Base-by-base conservation (phyloP, 2,888 invertebrate genomes). In the Drosophila paracracens region DNA sequence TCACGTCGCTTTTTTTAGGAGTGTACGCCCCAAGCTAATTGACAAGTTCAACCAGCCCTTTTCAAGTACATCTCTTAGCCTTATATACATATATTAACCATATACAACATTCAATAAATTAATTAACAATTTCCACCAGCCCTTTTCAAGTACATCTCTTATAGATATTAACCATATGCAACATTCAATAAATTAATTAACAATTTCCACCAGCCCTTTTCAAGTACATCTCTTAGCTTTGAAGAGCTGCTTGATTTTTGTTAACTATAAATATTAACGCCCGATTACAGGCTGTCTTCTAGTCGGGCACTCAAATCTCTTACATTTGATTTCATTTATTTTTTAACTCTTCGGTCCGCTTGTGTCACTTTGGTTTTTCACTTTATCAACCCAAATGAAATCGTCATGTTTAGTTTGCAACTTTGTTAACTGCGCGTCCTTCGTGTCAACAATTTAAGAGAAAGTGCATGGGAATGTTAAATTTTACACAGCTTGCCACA, bases 381-480 rank as follows among this genome's bases (percentile, higher is more conserved):
- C 1, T 46, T 57, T 36, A 3, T 33, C 40, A 29, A 31, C 21
- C 29, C 29, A 60, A 29, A 16, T 13, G 16, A 50, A 57, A 56
- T 40, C 35, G 40, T 29, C 69, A 25, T 56, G 25, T 40, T 57
- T 40, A 51, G 31, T 57, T 52, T 21, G 13, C n/a, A 70, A 58
- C 52, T 29, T 57, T 38, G 16, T n/a, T 27, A 48, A 5, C 10
- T 11, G 31, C 40, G 18, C 51, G n/a, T n/a, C 38, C 25, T 38
- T 48, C 58, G 68, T 72, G 68, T 56, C 64, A 76, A 68, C 35
- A 56, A 46, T 56, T 36, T 54, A 27, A 21, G 11, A 11, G 43
- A 56, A 70, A 25, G n/a, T 25, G 25, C 2, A 27, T 6, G 2
- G 13, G 25, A 52, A 61, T 57, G 3, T 61, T 35, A 1, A 29